Base-by-base conservation (phyloP, 2,888 invertebrate species). In the Eutolmus rufibarbis region DNA sequence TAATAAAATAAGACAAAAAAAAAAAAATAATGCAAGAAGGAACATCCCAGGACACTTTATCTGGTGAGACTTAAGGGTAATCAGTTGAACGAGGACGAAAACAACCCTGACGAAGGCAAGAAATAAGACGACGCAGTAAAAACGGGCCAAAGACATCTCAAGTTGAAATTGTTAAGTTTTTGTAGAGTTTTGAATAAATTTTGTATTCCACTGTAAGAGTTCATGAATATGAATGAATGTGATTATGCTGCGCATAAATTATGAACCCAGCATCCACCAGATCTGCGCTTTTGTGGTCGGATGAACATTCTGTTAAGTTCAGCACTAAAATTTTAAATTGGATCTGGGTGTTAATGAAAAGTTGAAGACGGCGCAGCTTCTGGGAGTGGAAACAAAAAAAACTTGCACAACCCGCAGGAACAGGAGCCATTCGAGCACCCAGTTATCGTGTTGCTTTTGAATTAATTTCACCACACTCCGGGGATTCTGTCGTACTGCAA, bases 181-280 rank as follows among this genome's bases (percentile, higher is more conserved):
- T 86, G 81, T 86, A 86, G 81, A 88, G 87, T 88, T 88, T 88
- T 88, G 86, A 88, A 88, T 86, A 88, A 88, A 86, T 88, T 88
- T 88, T 88, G 86, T 78, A 88, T 86, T 86, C 81, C 86, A 86
- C 66, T 86, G 86, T 88, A 86, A 88, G 81, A 88, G 81, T 88
- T 88, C 87, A 88, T 88, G 87, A 88, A 88, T 88, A 88, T 88
- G 87, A 88, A 88, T 88, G 87, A 88, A 88, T 86, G 87, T 88
- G 81, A 88, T 88, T 88, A 88, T 88, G 74, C 87, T 37, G 86
- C 86, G 87, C 87, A 88, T 88, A 88, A 88, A 88, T 87, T 87
- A 87, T 77, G 85, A 87, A 46, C 85, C 78, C 23, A 77, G 84
- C 14, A 78, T 77, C 84, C 85, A 57, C 85, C 31, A 86, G 86